These are phyloP conservation scores for Nilaparvata lugens DNA, from an alignment of 1,140 invertebrate genomes.

Conservation along the genomic window DNA sequence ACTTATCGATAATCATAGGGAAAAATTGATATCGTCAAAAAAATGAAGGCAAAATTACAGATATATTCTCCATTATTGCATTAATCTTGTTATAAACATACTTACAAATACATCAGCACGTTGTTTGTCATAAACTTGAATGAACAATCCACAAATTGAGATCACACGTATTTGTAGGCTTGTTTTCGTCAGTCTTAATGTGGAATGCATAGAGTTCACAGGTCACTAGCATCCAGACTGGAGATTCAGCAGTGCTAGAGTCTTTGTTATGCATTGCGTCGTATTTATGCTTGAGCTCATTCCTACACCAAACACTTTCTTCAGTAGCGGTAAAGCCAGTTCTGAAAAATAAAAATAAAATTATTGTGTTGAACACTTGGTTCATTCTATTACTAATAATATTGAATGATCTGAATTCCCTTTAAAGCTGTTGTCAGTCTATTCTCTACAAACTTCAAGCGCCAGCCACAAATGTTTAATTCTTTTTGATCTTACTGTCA, in stretches of 20 bases:
- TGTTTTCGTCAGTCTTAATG: too few relatives aligned
- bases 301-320: conserved; percentile 73
- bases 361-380: background rate
- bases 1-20: too few relatives aligned
- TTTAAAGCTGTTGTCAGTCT: background rate
- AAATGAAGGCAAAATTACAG: too few relatives aligned
- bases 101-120: too few relatives aligned
- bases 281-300: conserved; percentile 70
- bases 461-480: background rate
- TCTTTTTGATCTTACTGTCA: too few relatives aligned
- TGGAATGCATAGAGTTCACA: too few relatives aligned
- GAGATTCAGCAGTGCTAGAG: conserved; percentile 67
- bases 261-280: conserved; percentile 64
- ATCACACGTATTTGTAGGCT: too few relatives aligned
- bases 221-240: conserved; percentile 55
- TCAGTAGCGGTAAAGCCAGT: conserved; percentile 64
- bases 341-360: conserved; percentile 46
- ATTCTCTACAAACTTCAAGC: background rate
- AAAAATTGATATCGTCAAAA: too few relatives aligned
- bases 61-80: too few relatives aligned
- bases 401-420: background rate
- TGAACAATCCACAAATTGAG: too few relatives aligned
- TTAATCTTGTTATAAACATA: too few relatives aligned
- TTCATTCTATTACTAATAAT: background rate
- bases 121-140: too few relatives aligned